Evolutionary conservation across 2,113 vertebrate species (phyloP).

Genomic region (Panurus biarmicus): DNA sequence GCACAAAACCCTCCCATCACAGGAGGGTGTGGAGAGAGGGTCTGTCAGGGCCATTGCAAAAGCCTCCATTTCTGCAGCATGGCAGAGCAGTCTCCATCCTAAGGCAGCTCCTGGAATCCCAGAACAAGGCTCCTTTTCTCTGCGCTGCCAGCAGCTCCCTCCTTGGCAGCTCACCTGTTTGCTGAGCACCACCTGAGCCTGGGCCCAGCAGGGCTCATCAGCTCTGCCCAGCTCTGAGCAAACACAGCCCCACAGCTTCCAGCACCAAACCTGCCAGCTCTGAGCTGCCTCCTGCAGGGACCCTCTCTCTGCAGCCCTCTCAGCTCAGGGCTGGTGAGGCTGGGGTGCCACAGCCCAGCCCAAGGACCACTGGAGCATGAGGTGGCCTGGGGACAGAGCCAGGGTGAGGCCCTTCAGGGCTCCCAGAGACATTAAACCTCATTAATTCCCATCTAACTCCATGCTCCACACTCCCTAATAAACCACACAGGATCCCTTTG

Average conservation of each 20-base stretch:
- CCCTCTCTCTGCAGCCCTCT: not conserved
- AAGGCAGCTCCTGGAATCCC: not conserved
- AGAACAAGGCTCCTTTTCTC: not conserved
- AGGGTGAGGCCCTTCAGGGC: not conserved
- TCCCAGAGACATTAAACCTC: not conserved
- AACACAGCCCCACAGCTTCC: not conserved
- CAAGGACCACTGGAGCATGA: not conserved
- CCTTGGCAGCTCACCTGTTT: not conserved
- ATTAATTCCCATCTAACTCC: not conserved
- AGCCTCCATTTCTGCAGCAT: not conserved
- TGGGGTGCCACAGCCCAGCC: not conserved
- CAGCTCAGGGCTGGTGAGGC: not conserved
- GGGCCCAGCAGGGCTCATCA: not conserved
- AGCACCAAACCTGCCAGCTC: not conserved
- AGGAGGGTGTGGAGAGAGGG: not conserved
- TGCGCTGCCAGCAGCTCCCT: not conserved
- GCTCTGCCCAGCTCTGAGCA: not conserved
- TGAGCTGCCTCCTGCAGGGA: not conserved
- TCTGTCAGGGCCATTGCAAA: not conserved
- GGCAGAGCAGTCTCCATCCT: not conserved
- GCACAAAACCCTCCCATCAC: not conserved
- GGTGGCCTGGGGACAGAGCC: not conserved
- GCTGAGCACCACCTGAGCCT: not conserved
- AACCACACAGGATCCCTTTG: not conserved
- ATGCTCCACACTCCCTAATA: not conserved